Evolutionary conservation across 2,797 vertebrate genomes (phyloP), one percentile per base, ranked within the genome.

Genomic region (Platalea minor): DNA sequence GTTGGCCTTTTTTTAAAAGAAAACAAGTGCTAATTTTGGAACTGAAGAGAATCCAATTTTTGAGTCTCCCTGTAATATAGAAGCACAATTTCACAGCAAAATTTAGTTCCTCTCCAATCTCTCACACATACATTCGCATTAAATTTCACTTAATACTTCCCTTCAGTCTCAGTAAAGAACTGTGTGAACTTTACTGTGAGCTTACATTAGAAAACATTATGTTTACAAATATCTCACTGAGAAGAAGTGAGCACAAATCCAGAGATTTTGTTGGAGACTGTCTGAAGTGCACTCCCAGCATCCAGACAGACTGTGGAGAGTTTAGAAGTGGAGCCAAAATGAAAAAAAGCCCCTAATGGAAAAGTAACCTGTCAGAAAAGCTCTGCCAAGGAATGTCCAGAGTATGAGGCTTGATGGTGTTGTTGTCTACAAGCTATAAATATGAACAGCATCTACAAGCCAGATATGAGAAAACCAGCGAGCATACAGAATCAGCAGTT

Each of bases 301-400:
- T 68, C 50, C 68, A 93, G n/a, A 69, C 13, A 67, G 45, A 53
- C 35, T 59, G 18, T 64, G 51, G 31, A 76, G 37, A 33, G 31
- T 51, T 87, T 70, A 83, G 37, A 12, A 93, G 31, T 9, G 12
- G 59, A 95, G 59, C 37, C 60, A 93, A 88, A 91, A 69, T n/a
- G n/a, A 81, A 86, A 33, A 89, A 91, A 88, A 48, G n/a, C 15
- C 28, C 31, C 43, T 95, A 89, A 95, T 92, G 37, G 43, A 94
- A 94, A 95, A 91, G 64, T 94, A 77, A 97, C 76, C 61, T 81
- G 79, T 74, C 56, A 79, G 78, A 64, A 87, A 74, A 88, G 5
- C 56, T 91, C 63, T 94, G 87, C 82, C 77, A 96, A 84, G 23
- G 77, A 95, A 96, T 84, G 39, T 72, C 48, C 37, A 13, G 65